Evolutionary conservation across 1,140 invertebrate species (phyloP).

Genomic region (Halyomorpha halys): DNA sequence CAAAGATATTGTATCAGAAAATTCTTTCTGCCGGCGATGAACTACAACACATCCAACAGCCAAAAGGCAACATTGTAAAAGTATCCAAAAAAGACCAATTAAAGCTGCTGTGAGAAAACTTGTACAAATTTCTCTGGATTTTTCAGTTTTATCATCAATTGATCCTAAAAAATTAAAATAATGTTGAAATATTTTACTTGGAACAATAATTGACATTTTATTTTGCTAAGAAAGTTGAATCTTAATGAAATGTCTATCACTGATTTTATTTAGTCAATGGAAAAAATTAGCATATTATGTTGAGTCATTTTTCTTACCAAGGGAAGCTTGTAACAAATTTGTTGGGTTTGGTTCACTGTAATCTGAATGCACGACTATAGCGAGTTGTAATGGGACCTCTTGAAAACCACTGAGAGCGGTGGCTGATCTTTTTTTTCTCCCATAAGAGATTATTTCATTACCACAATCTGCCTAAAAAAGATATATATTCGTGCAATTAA

Average conservation of each 20-base stretch:
- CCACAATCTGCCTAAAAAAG: constrained; percentile 34
- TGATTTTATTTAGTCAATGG: too few species aligned
- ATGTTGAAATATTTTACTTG: too few species aligned
- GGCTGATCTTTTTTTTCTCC: constrained; percentile 31
- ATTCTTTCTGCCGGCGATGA: constrained; percentile 1
- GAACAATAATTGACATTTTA: too few species aligned
- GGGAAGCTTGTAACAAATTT: not conserved
- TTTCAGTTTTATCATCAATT: not conserved
- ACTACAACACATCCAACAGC: constrained; percentile 14
- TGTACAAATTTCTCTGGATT: constrained; percentile 9
- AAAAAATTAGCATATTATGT: too few species aligned
- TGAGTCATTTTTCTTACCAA: not conserved
- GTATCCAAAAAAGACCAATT: constrained; percentile 16
- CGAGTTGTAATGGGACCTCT: constrained; percentile 36
- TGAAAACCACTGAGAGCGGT: constrained; percentile 23
- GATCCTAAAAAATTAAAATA: too few species aligned
- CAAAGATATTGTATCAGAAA: constrained; percentile 18
- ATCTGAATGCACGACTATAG: constrained; percentile 35
- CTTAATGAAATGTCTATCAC: too few species aligned
- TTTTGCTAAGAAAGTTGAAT: too few species aligned
- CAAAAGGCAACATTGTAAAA: constrained; percentile 18
- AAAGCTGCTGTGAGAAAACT: constrained; percentile 17
- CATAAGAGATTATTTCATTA: constrained; percentile 33
- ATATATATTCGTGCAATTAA: not conserved
- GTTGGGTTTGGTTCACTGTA: not conserved